Evolutionary conservation across 1,140 invertebrate species (phyloP).

Genomic region (Pachyrhynchus sulphureomaculatus): DNA sequence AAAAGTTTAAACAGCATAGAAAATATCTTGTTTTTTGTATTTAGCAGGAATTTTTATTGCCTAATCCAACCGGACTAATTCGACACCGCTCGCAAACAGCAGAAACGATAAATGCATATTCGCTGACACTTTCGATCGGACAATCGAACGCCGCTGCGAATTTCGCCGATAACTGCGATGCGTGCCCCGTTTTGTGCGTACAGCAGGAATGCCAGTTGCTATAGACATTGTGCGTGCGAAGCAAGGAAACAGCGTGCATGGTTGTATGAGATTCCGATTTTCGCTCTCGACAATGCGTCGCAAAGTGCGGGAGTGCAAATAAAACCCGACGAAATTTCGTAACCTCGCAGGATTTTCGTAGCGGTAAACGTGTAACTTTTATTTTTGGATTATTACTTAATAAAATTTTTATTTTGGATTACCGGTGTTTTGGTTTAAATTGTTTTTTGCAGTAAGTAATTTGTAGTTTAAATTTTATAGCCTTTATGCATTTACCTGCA

Average conservation of each 20-base stretch:
- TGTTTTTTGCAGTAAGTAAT: conserved; percentile 5
- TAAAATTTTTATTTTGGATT: neutral
- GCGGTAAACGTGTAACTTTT: neutral
- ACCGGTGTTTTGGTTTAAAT: neutral
- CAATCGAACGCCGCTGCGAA: conserved; percentile 33
- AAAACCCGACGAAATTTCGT: conserved; percentile 8
- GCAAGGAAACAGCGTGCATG: conserved; percentile 4
- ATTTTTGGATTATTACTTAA: conserved; percentile 9
- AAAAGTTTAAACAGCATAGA: too few species aligned
- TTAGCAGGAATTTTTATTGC: too few species aligned
- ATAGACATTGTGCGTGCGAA: conserved; percentile 28
- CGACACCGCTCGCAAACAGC: neutral
- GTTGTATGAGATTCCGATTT: conserved; percentile 14
- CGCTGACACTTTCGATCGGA: conserved; percentile 23
- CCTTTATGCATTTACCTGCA: neutral
- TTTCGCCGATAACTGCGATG: conserved; percentile 29
- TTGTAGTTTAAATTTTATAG: neutral
- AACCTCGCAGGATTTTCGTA: neutral
- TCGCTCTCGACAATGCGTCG: conserved; percentile 20
- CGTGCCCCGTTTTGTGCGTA: conserved; percentile 26
- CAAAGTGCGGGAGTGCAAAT: conserved; percentile 27
- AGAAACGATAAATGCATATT: conserved; percentile 18
- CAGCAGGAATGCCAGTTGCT: conserved; percentile 30
- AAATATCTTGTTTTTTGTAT: too few species aligned
- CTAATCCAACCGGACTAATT: neutral